Percentiles rank a stretch among this genome's conserved stretches.
Evolutionary conservation across 2,797 vertebrate species (phyloP).

Genomic region (Argyrosomus regius): DNA sequence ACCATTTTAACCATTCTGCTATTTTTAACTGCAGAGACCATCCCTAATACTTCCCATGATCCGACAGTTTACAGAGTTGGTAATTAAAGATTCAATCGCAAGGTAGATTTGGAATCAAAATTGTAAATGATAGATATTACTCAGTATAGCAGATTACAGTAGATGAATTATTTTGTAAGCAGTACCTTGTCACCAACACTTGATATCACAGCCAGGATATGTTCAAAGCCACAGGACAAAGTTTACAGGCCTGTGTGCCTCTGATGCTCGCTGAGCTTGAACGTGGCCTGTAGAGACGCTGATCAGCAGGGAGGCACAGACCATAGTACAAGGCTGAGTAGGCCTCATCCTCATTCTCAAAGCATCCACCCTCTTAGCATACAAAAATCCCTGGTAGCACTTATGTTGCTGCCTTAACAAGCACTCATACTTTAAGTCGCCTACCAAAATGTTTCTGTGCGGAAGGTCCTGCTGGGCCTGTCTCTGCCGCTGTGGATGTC

Average conservation of each 20-base stretch:
- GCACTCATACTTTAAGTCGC: constrained; percentile 69
- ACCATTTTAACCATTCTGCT: not conserved
- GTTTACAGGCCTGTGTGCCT: constrained; percentile 60
- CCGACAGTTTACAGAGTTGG: not conserved
- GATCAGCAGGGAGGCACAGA: constrained; percentile 63
- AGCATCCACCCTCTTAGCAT: constrained; percentile 65
- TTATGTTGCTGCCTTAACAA: constrained; percentile 55
- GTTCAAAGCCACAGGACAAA: constrained; percentile 51
- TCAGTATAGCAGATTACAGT: not conserved
- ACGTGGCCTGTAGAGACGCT: constrained; percentile 64
- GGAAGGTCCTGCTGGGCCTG: constrained; percentile 66
- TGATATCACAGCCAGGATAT: constrained; percentile 36
- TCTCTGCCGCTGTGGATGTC: constrained; percentile 61
- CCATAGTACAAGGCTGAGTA: constrained; percentile 62
- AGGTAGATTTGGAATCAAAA: not conserved
- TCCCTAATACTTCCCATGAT: not conserved
- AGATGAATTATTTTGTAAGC: constrained; percentile 6
- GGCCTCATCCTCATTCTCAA: constrained; percentile 66
- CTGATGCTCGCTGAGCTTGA: constrained; percentile 61
- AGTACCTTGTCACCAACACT: constrained; percentile 10
- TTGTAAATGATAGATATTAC: not conserved
- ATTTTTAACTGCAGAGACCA: not conserved
- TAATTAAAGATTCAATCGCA: not conserved
- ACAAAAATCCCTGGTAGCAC: constrained; percentile 53
- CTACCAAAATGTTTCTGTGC: constrained; percentile 73